Evolutionary conservation across 2,797 vertebrate species (phyloP), one percentile per base, ranked within the genome.

Genomic region (Hoplostethus atlanticus): DNA sequence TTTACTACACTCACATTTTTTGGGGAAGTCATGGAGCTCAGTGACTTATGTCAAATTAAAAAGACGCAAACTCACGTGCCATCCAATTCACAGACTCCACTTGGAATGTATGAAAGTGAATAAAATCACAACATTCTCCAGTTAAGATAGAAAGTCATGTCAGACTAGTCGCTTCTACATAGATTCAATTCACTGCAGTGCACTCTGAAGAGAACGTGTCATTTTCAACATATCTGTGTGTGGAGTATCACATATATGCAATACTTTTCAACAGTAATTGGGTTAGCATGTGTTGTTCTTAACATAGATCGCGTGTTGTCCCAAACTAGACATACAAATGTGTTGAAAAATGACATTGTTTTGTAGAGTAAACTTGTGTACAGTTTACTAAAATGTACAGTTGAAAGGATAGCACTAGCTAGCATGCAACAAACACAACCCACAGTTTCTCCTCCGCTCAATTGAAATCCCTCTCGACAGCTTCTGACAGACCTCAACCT

Each of bases 401-500:
- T 56, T 30, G 28, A 5, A 36, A 73, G 21, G 50, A 38, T 21
- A 36, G 12, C 42, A 55, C 50, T 56, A 34, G 44, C 40, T 47
- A 62, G 42, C 31, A 25, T n/a, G 28, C 53, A 58, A 34, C 68
- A 67, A 67, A 34, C 42, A 21, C 34, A 67, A 55, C 50, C 51
- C 46, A 5, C 5, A 21, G 16, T 34, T 65, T 50, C 31, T 66
- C 47, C 57, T 6, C 34, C 6, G 34, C n/a, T 67, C 48, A 76
- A 85, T 79, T 59, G 63, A 65, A 73, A 66, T 61, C 52, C 30
- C 21, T 62, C 21, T 6, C 40, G 61, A 75, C 63, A 53, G 10
- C 38, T 3, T 51, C 51, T 4, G 11, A 52, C 79, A 81, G 68
- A 83, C 76, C 50, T 60, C 47, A 62, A 34, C 75, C 76, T 80